Conservation (phyloP, 2,797 vertebrate species). For the Aldrovandia affinis region DNA sequence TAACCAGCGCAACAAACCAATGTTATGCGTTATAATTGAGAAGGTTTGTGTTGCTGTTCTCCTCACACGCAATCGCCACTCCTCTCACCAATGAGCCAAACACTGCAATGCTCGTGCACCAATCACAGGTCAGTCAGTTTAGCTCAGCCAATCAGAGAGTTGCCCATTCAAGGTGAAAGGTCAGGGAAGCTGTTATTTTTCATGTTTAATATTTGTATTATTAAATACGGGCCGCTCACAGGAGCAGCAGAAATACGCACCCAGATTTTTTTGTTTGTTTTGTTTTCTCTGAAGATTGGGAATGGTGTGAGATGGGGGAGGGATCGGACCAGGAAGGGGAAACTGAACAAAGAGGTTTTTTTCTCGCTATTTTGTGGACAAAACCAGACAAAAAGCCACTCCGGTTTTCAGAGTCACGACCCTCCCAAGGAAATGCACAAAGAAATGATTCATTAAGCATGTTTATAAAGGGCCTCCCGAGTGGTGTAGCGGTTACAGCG, state of each 20-base stretch:
- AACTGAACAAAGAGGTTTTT: not conserved
- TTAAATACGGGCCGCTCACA: not conserved
- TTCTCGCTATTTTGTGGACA: not conserved
- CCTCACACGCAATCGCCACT: not conserved
- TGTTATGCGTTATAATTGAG: not conserved
- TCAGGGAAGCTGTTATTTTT: not conserved
- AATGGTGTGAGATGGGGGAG: not conserved
- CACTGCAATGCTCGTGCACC: constrained; percentile 3
- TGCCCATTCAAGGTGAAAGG: constrained; percentile 1
- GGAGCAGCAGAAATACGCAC: constrained; percentile 6
- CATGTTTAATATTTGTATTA: not conserved
- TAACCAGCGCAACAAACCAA: not conserved
- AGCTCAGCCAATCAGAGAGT: not conserved
- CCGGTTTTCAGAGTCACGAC: not conserved
- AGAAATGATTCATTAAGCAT: not conserved
- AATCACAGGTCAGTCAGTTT: not conserved
- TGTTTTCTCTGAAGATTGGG: not conserved
- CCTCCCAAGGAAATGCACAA: not conserved
- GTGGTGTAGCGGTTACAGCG: too few relatives aligned
- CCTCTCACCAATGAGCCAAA: not conserved
- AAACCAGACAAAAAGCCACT: not conserved
- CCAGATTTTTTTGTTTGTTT: constrained; percentile 1
- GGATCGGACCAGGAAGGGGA: not conserved
- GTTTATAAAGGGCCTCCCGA: too few relatives aligned
- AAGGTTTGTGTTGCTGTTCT: constrained; percentile 6